Percentiles rank a stretch among this genome's conserved stretches.
Conservation (phyloP, 2,113 vertebrate species). For the Uria aalge region DNA sequence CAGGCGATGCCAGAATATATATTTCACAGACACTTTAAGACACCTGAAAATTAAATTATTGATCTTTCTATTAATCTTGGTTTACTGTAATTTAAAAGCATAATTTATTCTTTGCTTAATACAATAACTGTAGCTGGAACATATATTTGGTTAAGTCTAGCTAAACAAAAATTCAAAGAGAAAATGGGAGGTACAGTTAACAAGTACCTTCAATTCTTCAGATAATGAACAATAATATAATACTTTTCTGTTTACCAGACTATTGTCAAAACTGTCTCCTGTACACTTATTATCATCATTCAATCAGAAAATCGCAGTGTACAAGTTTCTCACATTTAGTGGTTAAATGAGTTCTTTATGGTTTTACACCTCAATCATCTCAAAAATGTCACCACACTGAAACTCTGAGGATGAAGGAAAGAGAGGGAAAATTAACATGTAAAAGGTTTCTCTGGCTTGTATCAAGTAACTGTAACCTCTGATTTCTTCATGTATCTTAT, state of each 20-base stretch:
- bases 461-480: neutral
- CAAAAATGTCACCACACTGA: neutral
- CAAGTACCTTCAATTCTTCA: neutral
- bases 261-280: neutral
- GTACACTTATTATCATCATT: neutral
- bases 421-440: neutral
- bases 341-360: neutral
- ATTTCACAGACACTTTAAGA: slow-evolving; percentile 53
- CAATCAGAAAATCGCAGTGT: neutral
- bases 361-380: neutral
- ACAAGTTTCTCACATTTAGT: neutral
- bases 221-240: neutral
- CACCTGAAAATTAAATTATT: slow-evolving; percentile 65
- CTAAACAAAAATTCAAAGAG: slow-evolving; percentile 7
- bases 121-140: neutral
- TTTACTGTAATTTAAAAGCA: slow-evolving; percentile 39
- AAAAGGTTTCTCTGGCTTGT: neutral
- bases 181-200: neutral
- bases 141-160: neutral
- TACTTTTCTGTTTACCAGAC: neutral
- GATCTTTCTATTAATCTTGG: slow-evolving; percentile 42
- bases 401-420: neutral
- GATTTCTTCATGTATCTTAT: neutral
- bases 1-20: neutral
- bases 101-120: slow-evolving; percentile 29